Conservation (phyloP, 2,113 vertebrate genomes). For the Furnarius figulus region DNA sequence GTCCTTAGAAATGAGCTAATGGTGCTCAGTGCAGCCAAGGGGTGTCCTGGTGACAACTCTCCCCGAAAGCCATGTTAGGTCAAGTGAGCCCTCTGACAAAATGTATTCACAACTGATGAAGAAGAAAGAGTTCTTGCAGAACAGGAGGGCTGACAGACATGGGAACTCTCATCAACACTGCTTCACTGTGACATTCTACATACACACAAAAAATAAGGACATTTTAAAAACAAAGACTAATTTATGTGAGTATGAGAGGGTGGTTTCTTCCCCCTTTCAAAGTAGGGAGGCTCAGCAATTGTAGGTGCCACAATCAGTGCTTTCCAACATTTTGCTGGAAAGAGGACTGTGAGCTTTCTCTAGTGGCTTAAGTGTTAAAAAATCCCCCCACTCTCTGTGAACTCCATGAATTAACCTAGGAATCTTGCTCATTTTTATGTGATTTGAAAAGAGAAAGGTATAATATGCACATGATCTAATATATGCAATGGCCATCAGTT, state of each 20-base stretch:
- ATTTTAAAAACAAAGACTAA: background rate
- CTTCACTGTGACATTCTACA: background rate
- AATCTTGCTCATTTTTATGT: background rate
- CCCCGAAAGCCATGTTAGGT: background rate
- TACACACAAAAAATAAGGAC: background rate
- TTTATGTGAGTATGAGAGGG: background rate
- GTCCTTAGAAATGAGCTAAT: background rate
- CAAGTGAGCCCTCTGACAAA: background rate
- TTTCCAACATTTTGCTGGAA: background rate
- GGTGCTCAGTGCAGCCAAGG: background rate
- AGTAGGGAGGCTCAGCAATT: background rate
- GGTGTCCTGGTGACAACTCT: background rate
- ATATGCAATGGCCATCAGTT: background rate
- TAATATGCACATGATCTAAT: background rate
- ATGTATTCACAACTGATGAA: background rate
- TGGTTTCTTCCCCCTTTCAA: background rate
- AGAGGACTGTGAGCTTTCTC: background rate
- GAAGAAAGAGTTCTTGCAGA: background rate
- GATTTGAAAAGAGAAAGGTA: background rate
- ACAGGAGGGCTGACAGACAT: background rate
- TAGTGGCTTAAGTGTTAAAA: background rate
- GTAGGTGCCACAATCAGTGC: background rate
- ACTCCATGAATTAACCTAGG: background rate
- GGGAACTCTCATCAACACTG: background rate
- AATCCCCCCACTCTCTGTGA: background rate